Base-by-base conservation (phyloP, 1,140 invertebrate species). In the Zeugodacus cucurbitae region DNA sequence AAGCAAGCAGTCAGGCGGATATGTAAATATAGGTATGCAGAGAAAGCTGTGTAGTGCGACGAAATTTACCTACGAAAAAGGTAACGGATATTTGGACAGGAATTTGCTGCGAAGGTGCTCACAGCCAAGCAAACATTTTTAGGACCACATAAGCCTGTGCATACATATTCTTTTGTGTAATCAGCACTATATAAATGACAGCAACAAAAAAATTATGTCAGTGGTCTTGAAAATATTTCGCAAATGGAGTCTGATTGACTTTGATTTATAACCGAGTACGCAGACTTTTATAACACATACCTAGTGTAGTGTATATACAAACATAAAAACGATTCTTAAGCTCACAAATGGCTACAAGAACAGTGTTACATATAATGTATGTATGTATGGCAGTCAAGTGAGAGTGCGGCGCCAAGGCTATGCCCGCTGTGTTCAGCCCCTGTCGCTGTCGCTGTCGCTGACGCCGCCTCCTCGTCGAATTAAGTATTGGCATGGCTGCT, bases 191-290 rank as follows among this genome's bases (percentile, higher is more conserved):
- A 54, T 70, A 70, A 11, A 32, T 70, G 14, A 7, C 26, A 70
- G 4, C 64, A 34, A 34, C 14, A 29, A 37, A 70, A 70, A 70
- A 70, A 37, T 34, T 34, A 34, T 17, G 32, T 70, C 64, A 70
- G 26, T 70, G 64, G 64, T 70, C 11, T 34, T 70, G 32, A 70
- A 70, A 44, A 82, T 82, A 82, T 48, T 82, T 82, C 48, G 22
- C 74, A 82, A 82, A 82, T 82, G 74, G 26, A 22, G 41, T n/a
- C 74, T 82, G 74, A 82, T 82, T 82, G 74, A 82, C n/a, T 48
- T 82, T 82, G 74, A 82, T 62, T 62, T 62, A 62, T 62, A 22
- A 62, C 58, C 58, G n/a, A 5, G 10, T 26, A 62, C 58, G 17
- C 58, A 62, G 22, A 26, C 58, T 26, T 26, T 17, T n/a, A 62